Base-by-base conservation (phyloP, 2,113 vertebrate species). In the Dromiciops gliroides region DNA sequence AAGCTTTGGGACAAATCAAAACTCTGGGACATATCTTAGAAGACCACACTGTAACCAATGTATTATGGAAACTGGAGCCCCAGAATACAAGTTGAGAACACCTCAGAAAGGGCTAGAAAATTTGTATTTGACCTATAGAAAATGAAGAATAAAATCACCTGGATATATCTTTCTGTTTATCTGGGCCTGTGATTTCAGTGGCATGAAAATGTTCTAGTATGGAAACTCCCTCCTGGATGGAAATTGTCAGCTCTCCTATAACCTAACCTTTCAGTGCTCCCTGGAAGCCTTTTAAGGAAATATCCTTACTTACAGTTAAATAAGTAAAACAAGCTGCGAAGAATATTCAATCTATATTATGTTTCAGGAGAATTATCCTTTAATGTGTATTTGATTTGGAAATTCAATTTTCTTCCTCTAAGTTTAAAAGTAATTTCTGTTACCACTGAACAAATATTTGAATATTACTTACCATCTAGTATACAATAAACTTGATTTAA, bases 381-480 rank as follows among this genome's bases (percentile, higher is more conserved):
- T 92, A 67, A 88, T 16, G 91, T 51, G 37, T n/a, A 90, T 92
- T 90, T 91, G 56, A 51, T 7, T 90, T 53, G 56, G 90, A 90
- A 95, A 93, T 88, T 93, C 37, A 6, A 51, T 49, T 8, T 90
- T 89, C 14, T 48, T 91, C 47, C 26, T 94, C 28, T 91, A 47
- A n/a, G n/a, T 93, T 94, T 92, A 60, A 89, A 67, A 92, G 37
- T 56, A 96, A 92, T 90, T 94, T 12, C 31, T 90, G 48, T 94
- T 91, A 91, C n/a, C 1, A 48, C 14, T 52, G 91, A 94, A 75
- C 67, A 51, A 48, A 88, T 75, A 91, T 95, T 91, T 60, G 93
- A 93, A 92, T 49, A 91, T 94, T 67, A 93, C 10, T 90, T 22
- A 56, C 12, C 89, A 56, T 51, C 49, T 44, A 90, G 51, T 23